Evolutionary conservation across 2,797 vertebrate species (phyloP), one percentile per base, ranked within the genome.

Genomic region (Pipistrellus pipistrellus): DNA sequence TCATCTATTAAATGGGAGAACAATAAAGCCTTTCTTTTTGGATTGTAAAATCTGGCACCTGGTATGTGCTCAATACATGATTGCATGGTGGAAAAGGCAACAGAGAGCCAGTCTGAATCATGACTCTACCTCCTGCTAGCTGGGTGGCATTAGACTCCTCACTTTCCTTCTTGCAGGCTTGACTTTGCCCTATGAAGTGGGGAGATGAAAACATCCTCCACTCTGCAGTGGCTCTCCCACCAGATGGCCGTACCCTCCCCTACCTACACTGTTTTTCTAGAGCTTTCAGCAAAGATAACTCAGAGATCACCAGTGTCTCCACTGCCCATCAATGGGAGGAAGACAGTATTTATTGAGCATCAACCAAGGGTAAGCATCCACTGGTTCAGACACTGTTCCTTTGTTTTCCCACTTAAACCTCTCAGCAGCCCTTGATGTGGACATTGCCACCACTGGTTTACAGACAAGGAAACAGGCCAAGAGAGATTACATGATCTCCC

Each of bases 141-240:
- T 30, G 27, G 10, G 32, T 4, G 8, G 8, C 30, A 44, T 38
- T 17, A 1, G 3, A 12, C 5, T 8, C 1, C 0, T 32, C 18
- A 8, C 41, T n/a, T 27, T 8, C 18, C 66, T 38, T 41, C 21
- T 48, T 9, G 7, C 7, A 32, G 14, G 8, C 75, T 80, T 27
- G 21, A 64, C 11, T 68, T 75, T 30, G 41, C 21, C 35, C 44
- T 0, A 4, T 14, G 32, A 23, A 85, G 44, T 18, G 12, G 64
- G 15, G 38, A 85, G 78, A 55, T 2, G 8, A 38, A 44, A 89
- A 27, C 14, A 11, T 0, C 55, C 17, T 12, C 15, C 21, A 27
- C 46, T 66, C 82, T 25, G 8, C 3, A 17, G 14, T 27, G 62
- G 3, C 13, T 44, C 3, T 46, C 10, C 41, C 4, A 32, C 10